These are phyloP conservation scores for Coccyzus lansbergi DNA, from an alignment of 2,797 vertebrate genomes.

Conservation along the genomic window DNA sequence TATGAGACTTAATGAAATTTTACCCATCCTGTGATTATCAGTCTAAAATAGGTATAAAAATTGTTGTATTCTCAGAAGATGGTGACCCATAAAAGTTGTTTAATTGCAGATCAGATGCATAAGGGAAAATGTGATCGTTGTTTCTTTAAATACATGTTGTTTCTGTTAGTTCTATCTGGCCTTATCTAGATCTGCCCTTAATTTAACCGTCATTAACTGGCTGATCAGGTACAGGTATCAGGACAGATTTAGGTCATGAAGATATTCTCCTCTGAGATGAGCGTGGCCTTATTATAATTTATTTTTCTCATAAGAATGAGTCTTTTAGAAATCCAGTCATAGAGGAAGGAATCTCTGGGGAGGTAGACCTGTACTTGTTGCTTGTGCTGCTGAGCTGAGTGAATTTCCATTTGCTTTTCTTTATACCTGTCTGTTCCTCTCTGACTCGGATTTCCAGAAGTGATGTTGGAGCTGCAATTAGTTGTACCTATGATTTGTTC, in stretches of 20 bases:
- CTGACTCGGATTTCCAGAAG: not conserved
- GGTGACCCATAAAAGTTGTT: not conserved
- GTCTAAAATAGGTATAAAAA: not conserved
- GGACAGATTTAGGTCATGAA: not conserved
- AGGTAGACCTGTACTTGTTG: accelerated
- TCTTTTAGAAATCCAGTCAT: not conserved
- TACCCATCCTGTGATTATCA: not conserved
- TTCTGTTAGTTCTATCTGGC: not conserved
- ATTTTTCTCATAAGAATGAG: accelerated
- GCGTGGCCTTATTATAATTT: not conserved
- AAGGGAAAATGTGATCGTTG: not conserved
- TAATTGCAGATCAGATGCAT: not conserved
- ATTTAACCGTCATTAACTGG: not conserved
- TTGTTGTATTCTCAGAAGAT: constrained; percentile 4
- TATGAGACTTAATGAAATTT: not conserved
- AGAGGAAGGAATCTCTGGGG: not conserved
- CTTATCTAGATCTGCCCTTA: not conserved
- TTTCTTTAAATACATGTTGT: not conserved
- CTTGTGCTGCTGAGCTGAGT: not conserved
- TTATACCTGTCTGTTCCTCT: accelerated
- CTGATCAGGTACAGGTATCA: not conserved
- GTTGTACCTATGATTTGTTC: not conserved
- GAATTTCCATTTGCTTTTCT: not conserved
- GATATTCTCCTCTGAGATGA: not conserved
- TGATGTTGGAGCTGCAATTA: not conserved